Conservation (phyloP, 1,140 invertebrate genomes). For the Goniozus legneri region DNA sequence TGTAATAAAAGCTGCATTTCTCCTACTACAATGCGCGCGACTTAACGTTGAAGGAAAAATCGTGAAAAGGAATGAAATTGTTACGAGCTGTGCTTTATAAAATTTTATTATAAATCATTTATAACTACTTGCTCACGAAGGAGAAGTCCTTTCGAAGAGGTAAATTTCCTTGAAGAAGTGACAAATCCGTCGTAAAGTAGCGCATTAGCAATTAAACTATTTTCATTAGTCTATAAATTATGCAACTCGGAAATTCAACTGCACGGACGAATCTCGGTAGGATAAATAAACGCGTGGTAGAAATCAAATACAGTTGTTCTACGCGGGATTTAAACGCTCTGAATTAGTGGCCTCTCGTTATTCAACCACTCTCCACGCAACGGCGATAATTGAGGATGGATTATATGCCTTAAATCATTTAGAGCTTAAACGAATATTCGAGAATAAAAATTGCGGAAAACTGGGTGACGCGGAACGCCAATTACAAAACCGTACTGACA, state of each 20-base stretch:
- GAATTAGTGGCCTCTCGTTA: neutral
- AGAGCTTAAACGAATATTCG: neutral
- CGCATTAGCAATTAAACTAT: too few relatives aligned
- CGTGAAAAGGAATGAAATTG: too few relatives aligned
- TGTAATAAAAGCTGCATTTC: too few relatives aligned
- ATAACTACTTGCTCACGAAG: too few relatives aligned
- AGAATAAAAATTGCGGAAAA: neutral
- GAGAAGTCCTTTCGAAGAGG: too few relatives aligned
- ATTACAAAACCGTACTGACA: constrained; percentile 21
- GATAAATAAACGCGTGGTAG: neutral
- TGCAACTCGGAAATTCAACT: neutral
- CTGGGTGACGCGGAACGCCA: constrained; percentile 17
- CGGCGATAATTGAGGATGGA: neutral
- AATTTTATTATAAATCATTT: too few relatives aligned
- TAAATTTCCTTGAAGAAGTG: too few relatives aligned
- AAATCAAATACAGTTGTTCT: neutral
- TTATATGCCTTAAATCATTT: neutral
- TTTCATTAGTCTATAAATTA: too few relatives aligned
- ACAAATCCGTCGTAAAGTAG: too few relatives aligned
- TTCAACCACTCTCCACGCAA: neutral
- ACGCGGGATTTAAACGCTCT: neutral
- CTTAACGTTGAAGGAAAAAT: too few relatives aligned
- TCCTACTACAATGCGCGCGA: too few relatives aligned
- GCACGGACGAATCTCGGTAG: neutral
- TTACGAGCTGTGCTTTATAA: too few relatives aligned